Percentiles rank a stretch among this genome's conserved stretches.
phyloP scores from a whole-genome alignment of 92 coral and sea anemone species.

The Muricea muricata region DNA sequence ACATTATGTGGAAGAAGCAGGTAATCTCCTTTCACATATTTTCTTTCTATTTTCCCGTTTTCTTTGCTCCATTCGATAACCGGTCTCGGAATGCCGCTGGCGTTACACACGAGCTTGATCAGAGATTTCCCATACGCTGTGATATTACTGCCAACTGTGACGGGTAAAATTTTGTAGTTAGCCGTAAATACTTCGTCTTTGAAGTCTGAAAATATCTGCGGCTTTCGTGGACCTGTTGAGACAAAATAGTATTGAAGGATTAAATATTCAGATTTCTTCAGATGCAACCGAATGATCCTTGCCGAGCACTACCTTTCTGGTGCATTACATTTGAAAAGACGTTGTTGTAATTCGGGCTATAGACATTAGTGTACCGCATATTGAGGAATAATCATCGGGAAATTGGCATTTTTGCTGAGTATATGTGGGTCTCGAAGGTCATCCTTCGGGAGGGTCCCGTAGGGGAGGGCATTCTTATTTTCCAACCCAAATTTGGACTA shows the following conservation, averaged over 20 bases:
- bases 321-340: too few relatives aligned
- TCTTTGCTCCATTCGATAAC: slow-evolving; percentile 71
- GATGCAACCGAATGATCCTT: too few relatives aligned
- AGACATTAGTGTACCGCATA: too few relatives aligned
- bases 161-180: slow-evolving; percentile 38
- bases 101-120: slow-evolving; percentile 77
- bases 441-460: too few relatives aligned
- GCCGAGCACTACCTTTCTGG: too few relatives aligned
- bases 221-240: slow-evolving; percentile 5
- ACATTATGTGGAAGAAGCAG: slow-evolving; percentile 63
- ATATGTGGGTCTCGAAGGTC: too few relatives aligned
- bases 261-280: not conserved
- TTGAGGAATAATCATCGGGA: too few relatives aligned
- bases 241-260: not conserved
- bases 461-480: too few relatives aligned
- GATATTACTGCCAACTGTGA: slow-evolving; percentile 87
- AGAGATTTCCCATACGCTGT: slow-evolving; percentile 77
- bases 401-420: too few relatives aligned
- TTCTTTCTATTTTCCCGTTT: slow-evolving; percentile 55
- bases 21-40: slow-evolving; percentile 43
- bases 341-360: too few relatives aligned
- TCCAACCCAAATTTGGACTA: too few relatives aligned
- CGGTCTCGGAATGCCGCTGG: slow-evolving; percentile 79
- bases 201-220: slow-evolving; percentile 9
- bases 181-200: not conserved